Conservation (phyloP, 2,797 vertebrate species). For the Arrhamphus sclerolepis region DNA sequence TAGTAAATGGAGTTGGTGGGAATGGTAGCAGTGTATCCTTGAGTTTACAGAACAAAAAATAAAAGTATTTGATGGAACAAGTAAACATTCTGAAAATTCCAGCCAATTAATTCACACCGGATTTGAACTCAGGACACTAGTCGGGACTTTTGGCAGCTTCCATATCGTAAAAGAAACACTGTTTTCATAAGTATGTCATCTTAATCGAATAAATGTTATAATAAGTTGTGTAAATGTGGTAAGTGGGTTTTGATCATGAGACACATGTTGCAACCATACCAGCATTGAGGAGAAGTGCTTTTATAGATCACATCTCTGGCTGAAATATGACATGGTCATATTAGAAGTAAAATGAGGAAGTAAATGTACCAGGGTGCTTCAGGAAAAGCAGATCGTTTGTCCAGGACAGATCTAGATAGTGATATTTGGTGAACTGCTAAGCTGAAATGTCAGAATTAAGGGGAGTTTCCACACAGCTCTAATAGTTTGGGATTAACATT, state of each 20-base stretch:
- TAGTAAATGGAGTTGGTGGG: neutral
- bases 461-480: neutral
- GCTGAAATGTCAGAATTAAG: neutral
- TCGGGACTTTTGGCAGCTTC: neutral
- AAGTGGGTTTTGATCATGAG: neutral
- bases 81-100: neutral
- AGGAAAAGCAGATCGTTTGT: neutral
- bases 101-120: neutral
- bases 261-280: neutral
- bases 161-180: neutral
- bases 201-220: neutral
- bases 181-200: conserved; percentile 1
- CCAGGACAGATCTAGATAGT: neutral
- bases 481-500: no score
- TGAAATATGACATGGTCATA: no score
- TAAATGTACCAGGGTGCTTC: neutral
- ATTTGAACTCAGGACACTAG: neutral
- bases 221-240: neutral
- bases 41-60: neutral
- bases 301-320: neutral
- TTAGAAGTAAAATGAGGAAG: no score
- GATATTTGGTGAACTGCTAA: neutral
- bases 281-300: neutral
- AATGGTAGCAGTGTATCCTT: neutral
- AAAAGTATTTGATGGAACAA: neutral